Evolutionary conservation across 2,797 vertebrate species (phyloP), one percentile per base, ranked within the genome.

Genomic region (Epinephelus coioides): DNA sequence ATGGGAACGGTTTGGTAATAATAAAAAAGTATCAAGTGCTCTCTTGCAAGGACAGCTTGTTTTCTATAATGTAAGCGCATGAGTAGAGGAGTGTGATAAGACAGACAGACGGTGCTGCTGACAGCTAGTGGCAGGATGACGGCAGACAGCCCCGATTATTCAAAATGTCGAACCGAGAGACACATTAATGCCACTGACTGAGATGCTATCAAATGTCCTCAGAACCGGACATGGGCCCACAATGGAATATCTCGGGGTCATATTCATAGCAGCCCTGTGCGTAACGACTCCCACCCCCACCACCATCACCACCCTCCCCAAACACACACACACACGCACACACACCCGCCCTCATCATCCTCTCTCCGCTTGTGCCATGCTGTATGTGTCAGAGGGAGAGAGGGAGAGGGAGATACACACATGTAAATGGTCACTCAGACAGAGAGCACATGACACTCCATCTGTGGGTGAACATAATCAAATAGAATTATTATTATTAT

Each of bases 1-100:
- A 98, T 97, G 97, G 96, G 94, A 95, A 96, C 94, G 95, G 96
- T 96, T 97, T 96, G 95, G 96, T 96, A 96, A 97, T 97, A 97
- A 97, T 97, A 55, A 96, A 96, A 95, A 97, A 97, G 96, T 97
- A 97, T 96, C 96, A 96, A 95, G 95, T 95, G 95, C 95, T 94
- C 95, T 94, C 93, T 94, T 93, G 95, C 95, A 95, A 92, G 95
- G 95, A 93, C 92, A 94, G 95, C 95, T 96, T 96, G 95, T 96
- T 97, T 96, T 95, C 95, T 95, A 94, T 91, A 93, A 95, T 96
- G 95, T 93, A 93, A 93, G 94, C 70, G 89, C 94, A 94, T 94
- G 95, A 96, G 94, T 92, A 92, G 92, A 91, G 92, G 91, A 94
- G 90, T 90, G 94, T 94, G 95, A 96, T 94, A 94, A 95, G 92